These are phyloP conservation scores for Lordiphosa mommai DNA, from an alignment of 1,140 invertebrate species.

Conservation along the genomic window DNA sequence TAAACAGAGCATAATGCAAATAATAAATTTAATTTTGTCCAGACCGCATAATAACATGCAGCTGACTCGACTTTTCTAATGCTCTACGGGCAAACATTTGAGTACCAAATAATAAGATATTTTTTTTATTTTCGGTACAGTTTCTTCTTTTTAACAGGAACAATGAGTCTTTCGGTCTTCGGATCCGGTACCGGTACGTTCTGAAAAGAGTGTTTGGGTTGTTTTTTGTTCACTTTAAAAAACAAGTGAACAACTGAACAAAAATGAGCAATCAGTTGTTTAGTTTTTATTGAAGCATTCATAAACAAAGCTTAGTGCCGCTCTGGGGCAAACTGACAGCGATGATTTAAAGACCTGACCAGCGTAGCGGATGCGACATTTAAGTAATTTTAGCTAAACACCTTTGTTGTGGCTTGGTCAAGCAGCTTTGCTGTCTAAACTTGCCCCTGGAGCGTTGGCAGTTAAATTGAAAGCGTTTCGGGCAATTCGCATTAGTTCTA, in stretches of 20 bases:
- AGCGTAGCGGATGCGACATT: constrained; percentile 22
- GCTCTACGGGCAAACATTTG: too few species aligned
- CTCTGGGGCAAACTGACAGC: neutral
- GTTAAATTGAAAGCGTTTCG: constrained; percentile 57
- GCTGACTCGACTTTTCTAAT: neutral
- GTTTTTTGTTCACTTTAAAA: too few species aligned
- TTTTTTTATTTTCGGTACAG: too few species aligned
- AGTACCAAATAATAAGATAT: too few species aligned
- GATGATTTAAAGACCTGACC: constrained; percentile 20
- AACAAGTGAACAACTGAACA: too few species aligned
- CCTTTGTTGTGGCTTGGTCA: constrained; percentile 25
- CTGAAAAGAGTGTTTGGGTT: too few species aligned
- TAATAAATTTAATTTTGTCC: constrained; percentile 58
- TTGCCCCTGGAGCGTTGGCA: constrained; percentile 13
- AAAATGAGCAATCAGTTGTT: too few species aligned
- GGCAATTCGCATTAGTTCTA: constrained; percentile 59
- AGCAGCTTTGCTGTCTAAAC: constrained; percentile 15
- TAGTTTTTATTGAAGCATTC: too few species aligned
- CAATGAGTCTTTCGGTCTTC: too few species aligned
- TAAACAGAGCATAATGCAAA: constrained; percentile 42
- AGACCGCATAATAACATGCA: constrained; percentile 4
- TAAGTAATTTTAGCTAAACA: constrained; percentile 29
- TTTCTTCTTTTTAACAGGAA: too few species aligned
- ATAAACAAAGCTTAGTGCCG: too few species aligned
- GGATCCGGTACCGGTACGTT: too few species aligned